A percentile compares a stretch with the other conserved stretches of the same genome.
phyloP scores from a whole-genome alignment of 2,113 vertebrate species.

The Phasianus colchicus region DNA sequence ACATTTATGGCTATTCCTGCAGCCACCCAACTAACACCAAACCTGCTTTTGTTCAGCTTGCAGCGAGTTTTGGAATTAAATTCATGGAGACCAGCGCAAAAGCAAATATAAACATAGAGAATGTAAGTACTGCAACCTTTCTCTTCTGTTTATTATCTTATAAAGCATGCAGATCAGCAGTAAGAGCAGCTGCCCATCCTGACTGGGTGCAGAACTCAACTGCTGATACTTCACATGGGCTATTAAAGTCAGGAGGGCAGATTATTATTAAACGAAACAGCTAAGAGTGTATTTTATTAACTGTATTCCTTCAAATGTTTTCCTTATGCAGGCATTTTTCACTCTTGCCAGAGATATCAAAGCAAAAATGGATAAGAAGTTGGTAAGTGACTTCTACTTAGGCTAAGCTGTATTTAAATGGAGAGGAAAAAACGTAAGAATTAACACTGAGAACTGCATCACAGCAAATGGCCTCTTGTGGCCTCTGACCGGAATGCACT shows the following conservation, averaged over 20 bases:
- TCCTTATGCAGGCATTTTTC: conserved; percentile 87
- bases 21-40: background rate
- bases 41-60: conserved; percentile 81
- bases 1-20: background rate
- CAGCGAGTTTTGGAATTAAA: conserved; percentile 93
- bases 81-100: conserved; percentile 99
- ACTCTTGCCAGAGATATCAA: conserved; percentile 99
- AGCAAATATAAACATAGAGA: conserved; percentile 98
- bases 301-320: background rate
- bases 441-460: background rate
- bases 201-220: accelerated
- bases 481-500: background rate
- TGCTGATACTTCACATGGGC: accelerated
- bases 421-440: background rate
- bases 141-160: accelerated
- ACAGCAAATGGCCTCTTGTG: accelerated
- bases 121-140: conserved; percentile 78
- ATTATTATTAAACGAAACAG: background rate
- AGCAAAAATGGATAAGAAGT: conserved; percentile 98
- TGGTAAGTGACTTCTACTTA: conserved; percentile 82
- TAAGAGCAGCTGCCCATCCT: accelerated
- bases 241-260: background rate
- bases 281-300: background rate
- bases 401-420: background rate
- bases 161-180: accelerated